Percentiles rank a stretch among this genome's conserved stretches.
Conservation (phyloP, 2,113 vertebrate genomes). For the Turdus rufiventris region DNA sequence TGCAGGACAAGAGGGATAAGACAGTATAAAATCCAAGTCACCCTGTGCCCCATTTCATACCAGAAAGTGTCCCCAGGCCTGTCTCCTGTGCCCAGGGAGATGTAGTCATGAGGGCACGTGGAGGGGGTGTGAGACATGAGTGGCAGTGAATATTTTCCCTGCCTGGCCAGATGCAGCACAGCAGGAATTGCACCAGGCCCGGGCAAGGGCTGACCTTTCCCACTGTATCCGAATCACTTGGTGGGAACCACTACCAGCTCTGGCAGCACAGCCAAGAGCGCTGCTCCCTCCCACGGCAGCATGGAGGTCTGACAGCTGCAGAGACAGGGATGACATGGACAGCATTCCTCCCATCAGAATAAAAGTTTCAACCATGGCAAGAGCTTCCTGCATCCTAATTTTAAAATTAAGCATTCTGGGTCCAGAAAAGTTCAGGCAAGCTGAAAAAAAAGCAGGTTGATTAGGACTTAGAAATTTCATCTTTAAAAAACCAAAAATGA, state of each 20-base stretch:
- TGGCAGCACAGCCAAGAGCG: rapidly evolving
- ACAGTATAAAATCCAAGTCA: not conserved
- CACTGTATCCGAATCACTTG: not conserved
- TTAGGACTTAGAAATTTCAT: not conserved
- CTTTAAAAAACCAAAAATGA: not conserved
- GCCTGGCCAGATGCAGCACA: not conserved
- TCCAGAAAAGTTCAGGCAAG: not conserved
- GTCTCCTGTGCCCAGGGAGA: not conserved
- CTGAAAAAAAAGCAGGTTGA: not conserved
- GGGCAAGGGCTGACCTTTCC: not conserved
- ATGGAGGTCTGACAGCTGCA: not conserved
- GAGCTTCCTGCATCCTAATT: not conserved
- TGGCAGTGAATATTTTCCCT: not conserved
- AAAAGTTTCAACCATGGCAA: not conserved
- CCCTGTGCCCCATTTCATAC: rapidly evolving
- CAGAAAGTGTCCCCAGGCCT: not conserved
- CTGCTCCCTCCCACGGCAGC: not conserved
- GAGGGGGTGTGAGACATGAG: not conserved
- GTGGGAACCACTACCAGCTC: not conserved
- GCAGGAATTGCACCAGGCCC: not conserved
- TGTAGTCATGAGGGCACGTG: rapidly evolving
- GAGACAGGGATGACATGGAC: not conserved
- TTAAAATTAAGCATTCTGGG: not conserved
- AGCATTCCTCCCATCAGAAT: not conserved
- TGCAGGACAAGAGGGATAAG: not conserved